phyloP scores from a whole-genome alignment of 2,797 vertebrate species.

The Lepus oiostolus region DNA sequence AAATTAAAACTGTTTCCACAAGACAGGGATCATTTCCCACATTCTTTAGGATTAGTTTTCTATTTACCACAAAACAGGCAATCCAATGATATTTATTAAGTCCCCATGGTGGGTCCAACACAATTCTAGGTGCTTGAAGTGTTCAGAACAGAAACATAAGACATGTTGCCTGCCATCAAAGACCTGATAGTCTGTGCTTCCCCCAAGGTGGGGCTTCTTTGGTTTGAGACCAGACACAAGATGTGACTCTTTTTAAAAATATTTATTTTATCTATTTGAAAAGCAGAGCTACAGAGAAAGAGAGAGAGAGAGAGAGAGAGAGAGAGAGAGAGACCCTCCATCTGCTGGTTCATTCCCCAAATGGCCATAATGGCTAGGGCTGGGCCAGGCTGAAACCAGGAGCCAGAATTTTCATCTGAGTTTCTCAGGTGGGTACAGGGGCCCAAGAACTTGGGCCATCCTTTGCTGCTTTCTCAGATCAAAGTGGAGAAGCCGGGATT shows the following conservation, averaged over 20 bases:
- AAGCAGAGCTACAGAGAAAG: too few relatives aligned
- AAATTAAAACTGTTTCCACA: constrained; percentile 65
- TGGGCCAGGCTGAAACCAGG: too few relatives aligned
- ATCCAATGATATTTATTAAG: constrained; percentile 31
- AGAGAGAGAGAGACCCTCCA: too few relatives aligned
- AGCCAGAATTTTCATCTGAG: too few relatives aligned
- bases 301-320: too few relatives aligned
- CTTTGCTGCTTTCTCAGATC: too few relatives aligned
- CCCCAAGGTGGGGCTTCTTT: neutral
- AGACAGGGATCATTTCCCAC: neutral
- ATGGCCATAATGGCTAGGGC: too few relatives aligned
- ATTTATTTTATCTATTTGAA: too few relatives aligned
- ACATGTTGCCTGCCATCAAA: neutral
- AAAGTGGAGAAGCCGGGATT: too few relatives aligned
- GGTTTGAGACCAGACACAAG: neutral
- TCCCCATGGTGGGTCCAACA: neutral
- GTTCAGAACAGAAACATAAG: neutral
- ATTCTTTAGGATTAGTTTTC: constrained; percentile 42
- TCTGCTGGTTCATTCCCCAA: too few relatives aligned
- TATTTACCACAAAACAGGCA: constrained; percentile 30
- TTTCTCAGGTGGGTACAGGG: too few relatives aligned
- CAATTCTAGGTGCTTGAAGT: constrained; percentile 25
- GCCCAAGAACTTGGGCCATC: too few relatives aligned
- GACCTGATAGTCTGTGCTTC: neutral
- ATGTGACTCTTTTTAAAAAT: neutral